Base-by-base conservation (phyloP, 2,888 invertebrate species). In the Calliopum simillimum region DNA sequence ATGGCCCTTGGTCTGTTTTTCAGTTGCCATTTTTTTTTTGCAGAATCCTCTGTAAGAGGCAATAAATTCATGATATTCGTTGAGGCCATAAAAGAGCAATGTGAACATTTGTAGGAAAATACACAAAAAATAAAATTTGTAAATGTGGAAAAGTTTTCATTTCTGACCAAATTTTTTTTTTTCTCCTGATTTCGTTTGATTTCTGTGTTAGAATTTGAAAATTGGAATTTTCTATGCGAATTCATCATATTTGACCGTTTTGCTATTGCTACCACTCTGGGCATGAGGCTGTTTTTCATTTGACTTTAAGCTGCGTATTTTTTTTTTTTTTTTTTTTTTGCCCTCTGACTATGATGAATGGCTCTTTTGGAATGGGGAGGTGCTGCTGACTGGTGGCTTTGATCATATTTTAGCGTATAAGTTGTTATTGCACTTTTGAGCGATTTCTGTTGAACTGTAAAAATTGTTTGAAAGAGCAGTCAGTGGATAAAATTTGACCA, bases 371-470 rank as follows among this genome's bases (percentile, higher is more conserved):
- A 11, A 16, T 44, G 14, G 19, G 23, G 23, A 49, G 6, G 33
- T 19, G 25, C 14, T 19, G 6, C 55, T 14, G 12, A 25, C 14
- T 21, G 25, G 55, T 23, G 25, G 55, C 65, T 65, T 65, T 55
- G 55, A 65, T 65, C 65, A 65, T 65, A 65, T 65, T 65, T 55
- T 21, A 53, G 55, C 55, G 41, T 23, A 44, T 13, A 55, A 65
- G 55, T 56, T 56, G 23, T 23, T 44, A 44, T 55, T 65, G 23
- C 25, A 16, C 65, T 65, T 55, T 55, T 65, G 65, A 55, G 44
- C 53, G 25, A 65, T 65, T 65, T 43, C 43, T 65, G 65, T 41
- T 65, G 49, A 55, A 65, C 21, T 65, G 65, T 65, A 44, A 65
- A 65, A 65, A 65, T 65, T 65, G 53, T 65, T 65, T 55, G 65